phyloP scores from a whole-genome alignment of 2,888 invertebrate species.

The Imbricaverruca yamaguchii region DNA sequence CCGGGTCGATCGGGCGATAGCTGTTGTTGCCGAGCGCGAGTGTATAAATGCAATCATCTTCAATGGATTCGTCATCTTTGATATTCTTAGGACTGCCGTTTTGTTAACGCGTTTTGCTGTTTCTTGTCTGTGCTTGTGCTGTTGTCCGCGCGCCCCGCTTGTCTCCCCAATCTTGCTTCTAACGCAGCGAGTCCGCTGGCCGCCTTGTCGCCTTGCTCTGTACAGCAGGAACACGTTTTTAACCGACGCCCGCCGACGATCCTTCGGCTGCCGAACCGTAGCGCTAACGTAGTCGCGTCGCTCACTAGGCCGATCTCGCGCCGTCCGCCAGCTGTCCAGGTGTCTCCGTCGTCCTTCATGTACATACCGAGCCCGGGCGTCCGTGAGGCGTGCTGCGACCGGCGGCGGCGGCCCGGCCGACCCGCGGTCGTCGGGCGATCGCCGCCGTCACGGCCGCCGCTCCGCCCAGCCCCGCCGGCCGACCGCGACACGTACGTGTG shows the following conservation, averaged over 20 bases:
- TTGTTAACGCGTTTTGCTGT: not conserved
- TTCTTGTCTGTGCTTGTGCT: not conserved
- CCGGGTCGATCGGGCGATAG: not conserved
- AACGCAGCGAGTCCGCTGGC: too few species aligned
- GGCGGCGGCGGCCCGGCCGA: not conserved
- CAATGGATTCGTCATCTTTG: conserved; percentile 9
- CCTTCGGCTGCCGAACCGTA: not conserved
- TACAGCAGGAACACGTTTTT: not conserved
- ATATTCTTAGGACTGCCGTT: not conserved
- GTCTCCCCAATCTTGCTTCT: too few species aligned
- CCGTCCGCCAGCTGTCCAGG: too few species aligned
- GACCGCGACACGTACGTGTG: not conserved
- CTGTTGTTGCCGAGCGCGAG: not conserved
- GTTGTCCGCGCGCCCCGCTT: too few species aligned
- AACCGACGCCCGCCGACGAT: not conserved
- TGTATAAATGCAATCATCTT: not conserved
- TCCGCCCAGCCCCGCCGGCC: not conserved
- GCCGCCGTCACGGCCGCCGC: not conserved
- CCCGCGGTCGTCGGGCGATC: not conserved
- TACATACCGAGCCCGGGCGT: not conserved
- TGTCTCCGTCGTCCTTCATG: too few species aligned
- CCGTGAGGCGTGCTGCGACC: not conserved
- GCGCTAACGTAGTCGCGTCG: not conserved
- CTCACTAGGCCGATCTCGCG: too few species aligned
- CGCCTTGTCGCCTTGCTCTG: not conserved